A percentile compares a stretch with the other conserved stretches of the same genome.
Conservation (phyloP, 1,140 invertebrate species). For the Hirudo medicinalis region DNA sequence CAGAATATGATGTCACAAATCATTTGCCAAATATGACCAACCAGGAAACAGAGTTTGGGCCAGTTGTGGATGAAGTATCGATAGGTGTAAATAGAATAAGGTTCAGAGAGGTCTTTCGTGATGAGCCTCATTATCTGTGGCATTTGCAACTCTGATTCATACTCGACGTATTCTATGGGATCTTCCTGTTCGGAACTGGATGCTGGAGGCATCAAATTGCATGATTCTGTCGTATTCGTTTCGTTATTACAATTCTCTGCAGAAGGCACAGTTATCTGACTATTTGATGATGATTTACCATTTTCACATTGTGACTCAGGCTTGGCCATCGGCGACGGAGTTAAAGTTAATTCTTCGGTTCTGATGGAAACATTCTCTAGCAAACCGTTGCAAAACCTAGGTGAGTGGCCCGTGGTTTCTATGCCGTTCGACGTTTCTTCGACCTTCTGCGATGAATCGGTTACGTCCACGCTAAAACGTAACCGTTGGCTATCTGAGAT, state of each 20-base stretch:
- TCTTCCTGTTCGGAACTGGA: neutral
- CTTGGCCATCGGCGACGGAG: too few relatives aligned
- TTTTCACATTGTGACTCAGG: too few relatives aligned
- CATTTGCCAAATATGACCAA: constrained; percentile 43
- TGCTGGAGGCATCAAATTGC: neutral
- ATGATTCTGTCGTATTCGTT: neutral
- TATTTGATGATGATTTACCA: too few relatives aligned
- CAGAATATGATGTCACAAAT: too few relatives aligned
- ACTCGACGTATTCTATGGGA: constrained; percentile 53
- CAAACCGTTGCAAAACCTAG: too few relatives aligned
- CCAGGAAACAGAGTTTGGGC: constrained; percentile 95
- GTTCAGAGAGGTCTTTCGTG: constrained; percentile 95
- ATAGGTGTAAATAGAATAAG: constrained; percentile 99
- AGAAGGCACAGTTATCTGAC: neutral
- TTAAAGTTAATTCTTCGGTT: too few relatives aligned
- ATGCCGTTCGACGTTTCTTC: too few relatives aligned
- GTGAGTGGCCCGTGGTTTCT: too few relatives aligned
- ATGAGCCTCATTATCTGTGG: constrained; percentile 93
- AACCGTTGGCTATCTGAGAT: too few relatives aligned
- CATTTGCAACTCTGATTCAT: constrained; percentile 80
- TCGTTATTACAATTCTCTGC: neutral
- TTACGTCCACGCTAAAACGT: too few relatives aligned
- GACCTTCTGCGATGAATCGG: too few relatives aligned
- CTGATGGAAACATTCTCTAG: too few relatives aligned
- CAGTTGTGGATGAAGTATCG: constrained; percentile 99